These are phyloP conservation scores for Trematomus loennbergii DNA, from an alignment of 2,113 vertebrate genomes.

Conservation along the genomic window DNA sequence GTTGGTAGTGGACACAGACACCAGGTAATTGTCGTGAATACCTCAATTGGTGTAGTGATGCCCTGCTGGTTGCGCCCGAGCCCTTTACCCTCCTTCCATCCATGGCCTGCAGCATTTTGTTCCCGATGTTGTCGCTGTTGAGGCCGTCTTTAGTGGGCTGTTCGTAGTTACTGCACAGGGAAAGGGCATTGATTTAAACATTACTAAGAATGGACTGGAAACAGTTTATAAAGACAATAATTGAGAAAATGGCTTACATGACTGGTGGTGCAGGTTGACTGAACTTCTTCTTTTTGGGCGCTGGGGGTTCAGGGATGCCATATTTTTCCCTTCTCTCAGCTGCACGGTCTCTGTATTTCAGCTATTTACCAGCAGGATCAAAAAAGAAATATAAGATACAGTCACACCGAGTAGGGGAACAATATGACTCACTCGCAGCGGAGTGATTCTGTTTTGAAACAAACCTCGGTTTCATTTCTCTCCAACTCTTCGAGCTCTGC, in stretches of 20 bases:
- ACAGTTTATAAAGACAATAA: neutral
- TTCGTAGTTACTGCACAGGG: constrained; percentile 91
- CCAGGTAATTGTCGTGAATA: constrained; percentile 51
- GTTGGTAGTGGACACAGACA: neutral
- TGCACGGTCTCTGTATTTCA: constrained; percentile 97
- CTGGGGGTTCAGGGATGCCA: constrained; percentile 96
- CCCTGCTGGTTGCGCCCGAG: constrained; percentile 97
- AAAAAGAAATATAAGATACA: neutral
- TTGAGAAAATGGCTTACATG: constrained; percentile 83
- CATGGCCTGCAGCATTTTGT: constrained; percentile 99
- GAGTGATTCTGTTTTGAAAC: neutral
- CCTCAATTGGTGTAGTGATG: constrained; percentile 97
- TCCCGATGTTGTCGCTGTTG: constrained; percentile 98
- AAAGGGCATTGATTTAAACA: neutral
- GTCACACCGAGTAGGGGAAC: neutral
- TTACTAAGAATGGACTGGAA: neutral
- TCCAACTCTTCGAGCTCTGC: constrained; percentile 96
- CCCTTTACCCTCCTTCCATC: constrained; percentile 97
- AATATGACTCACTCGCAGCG: neutral
- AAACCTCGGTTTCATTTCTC: constrained; percentile 95
- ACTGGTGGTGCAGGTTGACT: constrained; percentile 88
- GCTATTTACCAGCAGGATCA: constrained; percentile 73
- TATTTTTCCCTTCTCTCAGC: constrained; percentile 98
- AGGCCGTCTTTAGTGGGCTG: constrained; percentile 98
- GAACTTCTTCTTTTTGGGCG: constrained; percentile 96